Percentiles rank a stretch among this genome's conserved stretches.
phyloP scores from a whole-genome alignment of 2,888 invertebrate genomes.

The Drosophila neonasuta region DNA sequence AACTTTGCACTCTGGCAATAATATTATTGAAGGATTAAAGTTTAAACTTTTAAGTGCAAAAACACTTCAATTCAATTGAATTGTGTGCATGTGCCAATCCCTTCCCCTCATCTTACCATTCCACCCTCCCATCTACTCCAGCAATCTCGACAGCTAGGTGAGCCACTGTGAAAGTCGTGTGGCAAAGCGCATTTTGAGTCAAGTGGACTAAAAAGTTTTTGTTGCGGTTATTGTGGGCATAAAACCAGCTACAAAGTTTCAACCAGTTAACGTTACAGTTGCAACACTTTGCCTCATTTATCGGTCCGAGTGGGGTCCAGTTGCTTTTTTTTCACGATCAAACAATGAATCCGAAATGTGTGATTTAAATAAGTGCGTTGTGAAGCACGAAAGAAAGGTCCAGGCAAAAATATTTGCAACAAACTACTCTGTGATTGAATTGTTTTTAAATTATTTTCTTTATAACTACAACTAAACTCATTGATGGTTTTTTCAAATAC shows the following conservation, averaged over 20 bases:
- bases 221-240: constrained; percentile 62
- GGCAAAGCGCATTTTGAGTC: constrained; percentile 61
- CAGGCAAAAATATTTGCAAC: too few relatives aligned
- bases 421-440: too few relatives aligned
- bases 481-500: too few relatives aligned
- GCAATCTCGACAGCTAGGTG: constrained; percentile 16
- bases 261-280: constrained; percentile 37
- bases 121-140: neutral
- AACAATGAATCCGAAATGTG: constrained; percentile 15
- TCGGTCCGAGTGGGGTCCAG: neutral
- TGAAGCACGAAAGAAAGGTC: neutral
- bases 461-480: too few relatives aligned
- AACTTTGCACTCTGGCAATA: constrained; percentile 72
- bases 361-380: neutral
- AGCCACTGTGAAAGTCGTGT: constrained; percentile 34
- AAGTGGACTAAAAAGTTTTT: constrained; percentile 65
- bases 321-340: constrained; percentile 14
- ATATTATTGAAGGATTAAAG: constrained; percentile 78
- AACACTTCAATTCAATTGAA: constrained; percentile 73
- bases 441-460: too few relatives aligned
- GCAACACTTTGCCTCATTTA: constrained; percentile 19
- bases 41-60: constrained; percentile 77
- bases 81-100: constrained; percentile 40
- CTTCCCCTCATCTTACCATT: neutral
- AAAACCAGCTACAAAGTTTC: constrained; percentile 64